Evolutionary conservation across 2,888 invertebrate genomes (phyloP), one percentile per base, ranked within the genome.

Genomic region (Plusia festucae): DNA sequence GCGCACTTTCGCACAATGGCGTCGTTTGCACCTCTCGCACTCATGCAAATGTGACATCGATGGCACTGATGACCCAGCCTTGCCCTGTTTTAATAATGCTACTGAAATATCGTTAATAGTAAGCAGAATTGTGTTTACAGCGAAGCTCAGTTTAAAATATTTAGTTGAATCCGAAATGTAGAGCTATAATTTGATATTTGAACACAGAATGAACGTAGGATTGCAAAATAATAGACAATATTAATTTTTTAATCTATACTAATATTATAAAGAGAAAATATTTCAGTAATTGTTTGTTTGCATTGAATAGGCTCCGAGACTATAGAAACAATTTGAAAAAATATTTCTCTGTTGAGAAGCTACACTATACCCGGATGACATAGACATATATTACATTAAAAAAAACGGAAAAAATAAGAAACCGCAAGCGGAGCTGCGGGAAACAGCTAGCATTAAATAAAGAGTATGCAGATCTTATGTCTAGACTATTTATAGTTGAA

Each of bases 1-100:
- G 59, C 66, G 62, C 58, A 53, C 56, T 53, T 65, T 44, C 62
- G 78, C 78, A 85, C 82, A 83, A 83, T 82, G 78, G 75, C 76
- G 65, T 79, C 79, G 79, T 78, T 80, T 75, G 79, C 75, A 72
- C 66, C 68, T 66, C 70, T 73, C 63, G 61, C 68, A 68, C 66
- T 55, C 57, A 68, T 60, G 64, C 73, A 69, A 49, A 70, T 76
- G 65, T 65, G 64, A 67, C 65, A 54, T 58, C 60, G 54, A 76
- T 59, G 65, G 63, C 73, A 62, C 65, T 73, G 67, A 76, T 73
- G 63, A 34, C 54, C 32, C 58, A 34, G 51, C 20, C 16, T 49
- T 55, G 53, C 30, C n/a, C 30, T 30, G 53, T 63, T 66, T 73
- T 65, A 65, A 40, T 40, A 40, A 6, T 6, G n/a, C 40, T n/a